These are phyloP conservation scores for Anarsia innoxiella DNA, from an alignment of 2,888 invertebrate species.

Conservation along the genomic window DNA sequence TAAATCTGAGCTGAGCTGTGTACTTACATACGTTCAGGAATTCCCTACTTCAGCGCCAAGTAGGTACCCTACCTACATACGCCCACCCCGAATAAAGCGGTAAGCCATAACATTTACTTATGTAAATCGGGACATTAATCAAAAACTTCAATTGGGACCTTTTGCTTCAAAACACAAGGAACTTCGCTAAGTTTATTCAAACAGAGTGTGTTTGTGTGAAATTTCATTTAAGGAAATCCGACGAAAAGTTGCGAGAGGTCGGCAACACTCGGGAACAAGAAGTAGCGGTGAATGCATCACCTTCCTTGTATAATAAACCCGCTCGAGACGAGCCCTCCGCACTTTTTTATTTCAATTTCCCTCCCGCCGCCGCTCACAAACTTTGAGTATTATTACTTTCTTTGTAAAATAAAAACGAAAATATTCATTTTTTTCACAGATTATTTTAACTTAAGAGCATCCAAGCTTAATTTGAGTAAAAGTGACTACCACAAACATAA, in stretches of 20 bases:
- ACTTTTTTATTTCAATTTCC: slow-evolving; percentile 58
- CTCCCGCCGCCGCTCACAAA: slow-evolving; percentile 39
- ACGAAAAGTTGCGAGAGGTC: slow-evolving; percentile 30
- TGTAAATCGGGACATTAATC: slow-evolving; percentile 18
- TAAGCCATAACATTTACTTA: slow-evolving; percentile 13
- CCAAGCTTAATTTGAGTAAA: slow-evolving; percentile 5
- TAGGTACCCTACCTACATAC: too few relatives aligned
- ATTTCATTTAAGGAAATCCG: slow-evolving; percentile 45
- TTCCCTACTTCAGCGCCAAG: too few relatives aligned
- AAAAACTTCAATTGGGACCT: slow-evolving; percentile 28
- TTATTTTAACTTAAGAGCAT: slow-evolving; percentile 8
- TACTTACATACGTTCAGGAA: too few relatives aligned
- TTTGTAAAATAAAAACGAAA: slow-evolving; percentile 37
- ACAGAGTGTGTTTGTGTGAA: slow-evolving; percentile 38
- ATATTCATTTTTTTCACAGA: slow-evolving; percentile 13
- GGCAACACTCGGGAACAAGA: slow-evolving; percentile 41
- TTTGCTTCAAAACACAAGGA: slow-evolving; percentile 26
- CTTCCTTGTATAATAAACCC: slow-evolving; percentile 42
- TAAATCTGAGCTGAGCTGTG: too few relatives aligned
- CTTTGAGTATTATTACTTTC: slow-evolving; percentile 44
- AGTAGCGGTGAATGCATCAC: slow-evolving; percentile 41
- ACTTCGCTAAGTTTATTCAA: slow-evolving; percentile 35
- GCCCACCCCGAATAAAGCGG: background rate
- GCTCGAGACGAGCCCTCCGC: slow-evolving; percentile 31
- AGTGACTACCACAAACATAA: too few relatives aligned